These are phyloP conservation scores for Scotopteryx bipunctaria DNA, from an alignment of 2,888 invertebrate species.

Conservation along the genomic window DNA sequence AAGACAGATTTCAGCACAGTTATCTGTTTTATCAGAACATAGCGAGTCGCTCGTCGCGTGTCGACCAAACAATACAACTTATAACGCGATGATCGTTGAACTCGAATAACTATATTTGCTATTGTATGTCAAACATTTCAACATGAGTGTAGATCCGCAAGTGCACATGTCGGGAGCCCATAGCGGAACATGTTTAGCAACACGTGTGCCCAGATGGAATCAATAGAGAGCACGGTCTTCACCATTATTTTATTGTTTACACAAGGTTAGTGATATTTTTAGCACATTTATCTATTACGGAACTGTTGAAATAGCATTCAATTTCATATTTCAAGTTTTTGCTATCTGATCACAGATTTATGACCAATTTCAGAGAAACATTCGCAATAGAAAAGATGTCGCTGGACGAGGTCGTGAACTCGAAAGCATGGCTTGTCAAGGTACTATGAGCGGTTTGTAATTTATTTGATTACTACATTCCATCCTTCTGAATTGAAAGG, in stretches of 20 bases:
- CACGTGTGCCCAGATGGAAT: slow-evolving; percentile 48
- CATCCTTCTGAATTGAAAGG: slow-evolving; percentile 8
- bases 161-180: slow-evolving; percentile 43
- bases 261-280: slow-evolving; percentile 60
- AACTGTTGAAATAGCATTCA: slow-evolving; percentile 11
- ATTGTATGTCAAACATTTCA: slow-evolving; percentile 45
- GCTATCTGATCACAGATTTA: slow-evolving; percentile 4
- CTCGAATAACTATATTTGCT: slow-evolving; percentile 41
- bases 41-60: slow-evolving; percentile 59
- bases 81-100: slow-evolving; percentile 36
- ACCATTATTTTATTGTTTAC: slow-evolving; percentile 44
- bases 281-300: slow-evolving; percentile 33
- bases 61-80: slow-evolving; percentile 58
- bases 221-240: slow-evolving; percentile 39
- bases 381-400: slow-evolving; percentile 61
- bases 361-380: slow-evolving; percentile 53
- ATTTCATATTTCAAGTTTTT: not conserved
- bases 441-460: slow-evolving; percentile 50
- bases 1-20: slow-evolving; percentile 75
- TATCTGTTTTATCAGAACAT: slow-evolving; percentile 78
- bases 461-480: slow-evolving; percentile 16
- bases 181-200: slow-evolving; percentile 38
- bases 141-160: slow-evolving; percentile 41
- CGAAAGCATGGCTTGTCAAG: slow-evolving; percentile 78
- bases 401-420: slow-evolving; percentile 77